Percentiles rank a stretch among this genome's conserved stretches.
phyloP scores from a whole-genome alignment of 2,888 invertebrate genomes.

The Apomyelois bistriatella region DNA sequence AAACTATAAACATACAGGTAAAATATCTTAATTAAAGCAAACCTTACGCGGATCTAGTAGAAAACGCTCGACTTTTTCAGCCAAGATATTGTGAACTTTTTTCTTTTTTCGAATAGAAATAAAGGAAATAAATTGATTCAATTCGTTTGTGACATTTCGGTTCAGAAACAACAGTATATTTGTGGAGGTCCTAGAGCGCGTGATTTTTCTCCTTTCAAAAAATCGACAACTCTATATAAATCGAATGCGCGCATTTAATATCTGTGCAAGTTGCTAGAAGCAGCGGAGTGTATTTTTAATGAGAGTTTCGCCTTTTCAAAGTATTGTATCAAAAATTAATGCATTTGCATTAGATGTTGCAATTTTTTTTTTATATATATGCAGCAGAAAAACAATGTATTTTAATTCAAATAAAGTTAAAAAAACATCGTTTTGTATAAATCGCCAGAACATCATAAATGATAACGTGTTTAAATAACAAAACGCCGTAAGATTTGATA shows the following conservation, averaged over 20 bases:
- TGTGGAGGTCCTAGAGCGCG: slow-evolving; percentile 16
- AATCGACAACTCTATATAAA: slow-evolving; percentile 36
- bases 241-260: slow-evolving; percentile 25
- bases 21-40: too few relatives aligned
- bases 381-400: too few relatives aligned
- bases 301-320: too few relatives aligned
- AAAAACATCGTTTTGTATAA: too few relatives aligned
- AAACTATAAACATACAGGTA: too few relatives aligned
- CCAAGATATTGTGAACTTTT: background rate
- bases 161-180: slow-evolving; percentile 2
- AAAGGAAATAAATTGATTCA: background rate
- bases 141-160: slow-evolving; percentile 5
- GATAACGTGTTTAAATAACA: background rate
- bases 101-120: background rate
- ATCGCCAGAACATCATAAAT: too few relatives aligned
- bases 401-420: too few relatives aligned
- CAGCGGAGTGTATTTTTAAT: slow-evolving; percentile 3
- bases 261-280: slow-evolving; percentile 12
- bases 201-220: slow-evolving; percentile 31
- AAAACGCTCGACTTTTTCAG: too few relatives aligned
- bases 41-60: too few relatives aligned
- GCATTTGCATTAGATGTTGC: too few relatives aligned
- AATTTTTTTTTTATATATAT: too few relatives aligned
- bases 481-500: background rate
- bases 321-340: too few relatives aligned